phyloP scores from a whole-genome alignment of 2,888 invertebrate genomes.

The Aricia artaxerxes region DNA sequence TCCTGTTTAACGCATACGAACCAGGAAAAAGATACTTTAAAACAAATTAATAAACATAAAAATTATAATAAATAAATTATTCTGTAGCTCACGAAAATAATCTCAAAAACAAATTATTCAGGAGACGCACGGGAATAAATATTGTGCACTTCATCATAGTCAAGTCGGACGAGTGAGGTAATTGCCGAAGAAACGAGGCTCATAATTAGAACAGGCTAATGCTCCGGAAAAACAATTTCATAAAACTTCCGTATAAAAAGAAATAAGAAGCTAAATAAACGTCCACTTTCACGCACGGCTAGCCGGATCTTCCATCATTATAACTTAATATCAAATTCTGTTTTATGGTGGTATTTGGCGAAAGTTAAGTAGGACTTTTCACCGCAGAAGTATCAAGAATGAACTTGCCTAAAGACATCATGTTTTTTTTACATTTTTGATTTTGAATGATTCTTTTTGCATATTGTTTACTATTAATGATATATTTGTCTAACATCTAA shows the following conservation, averaged over 20 bases:
- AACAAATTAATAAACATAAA: not conserved
- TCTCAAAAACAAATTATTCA: conserved; percentile 16
- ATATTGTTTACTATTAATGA: too few species aligned
- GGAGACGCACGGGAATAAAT: conserved; percentile 38
- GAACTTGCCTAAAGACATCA: too few species aligned
- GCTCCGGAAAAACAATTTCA: conserved; percentile 79
- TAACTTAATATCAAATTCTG: conserved; percentile 17
- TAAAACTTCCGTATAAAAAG: conserved; percentile 75
- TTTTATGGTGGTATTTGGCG: conserved; percentile 16
- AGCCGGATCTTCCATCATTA: conserved; percentile 33
- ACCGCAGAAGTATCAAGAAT: not conserved
- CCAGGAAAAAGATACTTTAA: not conserved
- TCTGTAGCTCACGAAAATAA: not conserved
- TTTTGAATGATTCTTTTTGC: too few species aligned
- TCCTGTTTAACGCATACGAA: too few species aligned
- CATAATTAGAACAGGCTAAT: conserved; percentile 77
- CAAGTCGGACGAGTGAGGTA: conserved; percentile 70
- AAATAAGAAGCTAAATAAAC: conserved; percentile 74
- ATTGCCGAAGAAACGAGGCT: conserved; percentile 65
- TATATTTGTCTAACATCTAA: too few species aligned
- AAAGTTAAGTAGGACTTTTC: conserved; percentile 31
- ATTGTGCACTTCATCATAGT: conserved; percentile 72
- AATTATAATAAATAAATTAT: not conserved
- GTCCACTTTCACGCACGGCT: conserved; percentile 66
- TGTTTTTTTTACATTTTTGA: too few species aligned